Conservation (phyloP, 2,888 invertebrate species). For the Phrixothrix hirtus region DNA sequence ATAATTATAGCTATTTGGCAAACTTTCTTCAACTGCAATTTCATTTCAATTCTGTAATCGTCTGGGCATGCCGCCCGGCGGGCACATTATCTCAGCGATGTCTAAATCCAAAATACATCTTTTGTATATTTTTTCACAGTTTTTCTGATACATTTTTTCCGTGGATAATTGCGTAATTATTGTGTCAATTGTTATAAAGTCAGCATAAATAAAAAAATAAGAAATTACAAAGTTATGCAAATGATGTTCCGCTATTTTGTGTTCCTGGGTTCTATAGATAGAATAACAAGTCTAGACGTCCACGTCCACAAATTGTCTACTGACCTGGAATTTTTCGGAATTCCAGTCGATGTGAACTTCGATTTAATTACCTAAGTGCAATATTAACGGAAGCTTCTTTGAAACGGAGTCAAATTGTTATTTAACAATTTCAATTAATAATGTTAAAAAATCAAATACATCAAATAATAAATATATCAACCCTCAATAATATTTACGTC, state of each 20-base stretch:
- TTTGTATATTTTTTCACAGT: constrained; percentile 36
- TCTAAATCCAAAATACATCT: too few relatives aligned
- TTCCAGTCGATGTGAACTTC: neutral
- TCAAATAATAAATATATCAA: too few relatives aligned
- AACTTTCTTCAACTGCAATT: constrained; percentile 11
- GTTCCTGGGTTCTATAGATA: neutral
- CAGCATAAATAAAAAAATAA: too few relatives aligned
- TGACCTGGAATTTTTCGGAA: constrained; percentile 14
- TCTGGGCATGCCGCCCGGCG: constrained; percentile 38
- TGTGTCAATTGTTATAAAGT: too few relatives aligned
- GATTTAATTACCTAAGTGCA: too few relatives aligned
- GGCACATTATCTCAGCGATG: constrained; percentile 39
- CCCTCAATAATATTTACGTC: too few relatives aligned
- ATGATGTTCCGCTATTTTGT: neutral
- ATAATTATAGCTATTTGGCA: constrained; percentile 10
- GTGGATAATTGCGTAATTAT: too few relatives aligned
- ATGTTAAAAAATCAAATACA: too few relatives aligned
- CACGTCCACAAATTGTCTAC: constrained; percentile 9
- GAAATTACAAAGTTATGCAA: too few relatives aligned
- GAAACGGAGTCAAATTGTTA: too few relatives aligned
- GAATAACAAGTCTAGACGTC: constrained; percentile 5
- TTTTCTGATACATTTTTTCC: constrained; percentile 23
- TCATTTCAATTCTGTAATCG: constrained; percentile 29
- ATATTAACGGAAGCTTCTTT: too few relatives aligned
- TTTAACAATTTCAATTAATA: too few relatives aligned